These are phyloP conservation scores for Channa maculata DNA, from an alignment of 2,113 vertebrate species.

Conservation along the genomic window DNA sequence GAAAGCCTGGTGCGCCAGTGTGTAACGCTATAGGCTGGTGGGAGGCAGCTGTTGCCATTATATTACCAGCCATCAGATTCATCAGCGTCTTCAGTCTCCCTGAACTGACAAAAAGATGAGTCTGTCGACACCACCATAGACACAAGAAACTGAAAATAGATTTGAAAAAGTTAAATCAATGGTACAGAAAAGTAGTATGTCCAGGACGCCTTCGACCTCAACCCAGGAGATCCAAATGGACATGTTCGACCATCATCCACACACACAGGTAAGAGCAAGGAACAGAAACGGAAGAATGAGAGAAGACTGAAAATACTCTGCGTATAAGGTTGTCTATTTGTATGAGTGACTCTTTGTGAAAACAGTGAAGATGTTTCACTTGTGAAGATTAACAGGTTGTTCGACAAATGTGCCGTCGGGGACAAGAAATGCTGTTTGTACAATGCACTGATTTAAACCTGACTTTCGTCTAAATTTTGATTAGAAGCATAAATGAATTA, in stretches of 20 bases:
- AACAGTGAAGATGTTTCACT: neutral
- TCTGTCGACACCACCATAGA: conserved; percentile 53
- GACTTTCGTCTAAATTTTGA: neutral
- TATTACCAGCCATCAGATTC: conserved; percentile 48
- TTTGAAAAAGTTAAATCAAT: conserved; percentile 85
- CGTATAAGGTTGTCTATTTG: neutral
- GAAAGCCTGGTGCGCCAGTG: conserved; percentile 60
- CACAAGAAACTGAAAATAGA: conserved; percentile 62
- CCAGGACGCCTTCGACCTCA: conserved; percentile 95
- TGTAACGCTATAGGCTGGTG: conserved; percentile 63
- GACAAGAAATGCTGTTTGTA: neutral
- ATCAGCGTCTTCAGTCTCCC: conserved; percentile 50
- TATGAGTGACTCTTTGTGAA: too few relatives aligned
- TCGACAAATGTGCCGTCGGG: conserved; percentile 19
- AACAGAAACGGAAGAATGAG: neutral
- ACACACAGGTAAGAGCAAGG: conserved; percentile 90
- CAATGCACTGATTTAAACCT: neutral
- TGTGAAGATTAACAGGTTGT: conserved; percentile 76
- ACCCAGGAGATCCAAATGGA: conserved; percentile 99
- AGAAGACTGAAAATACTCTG: neutral
- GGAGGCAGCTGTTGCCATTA: conserved; percentile 77
- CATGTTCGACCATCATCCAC: conserved; percentile 93
- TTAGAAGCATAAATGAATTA: neutral
- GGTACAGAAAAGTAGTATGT: conserved; percentile 98
- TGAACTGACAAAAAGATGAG: conserved; percentile 62